Evolutionary conservation across 1,140 invertebrate species (phyloP).

Genomic region (Colletes gigas): DNA sequence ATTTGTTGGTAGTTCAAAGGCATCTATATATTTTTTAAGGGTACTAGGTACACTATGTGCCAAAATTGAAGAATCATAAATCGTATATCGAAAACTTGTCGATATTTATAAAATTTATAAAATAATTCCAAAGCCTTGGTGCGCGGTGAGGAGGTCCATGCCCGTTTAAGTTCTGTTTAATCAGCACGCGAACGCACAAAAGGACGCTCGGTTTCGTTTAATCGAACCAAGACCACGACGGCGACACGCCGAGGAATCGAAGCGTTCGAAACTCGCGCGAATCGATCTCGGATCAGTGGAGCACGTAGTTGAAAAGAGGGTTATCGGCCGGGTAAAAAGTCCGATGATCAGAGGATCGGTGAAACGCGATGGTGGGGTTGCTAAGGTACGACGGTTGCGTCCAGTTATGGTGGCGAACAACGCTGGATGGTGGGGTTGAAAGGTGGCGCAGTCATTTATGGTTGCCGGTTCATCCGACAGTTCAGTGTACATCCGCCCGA

Average conservation of each 20-base stretch:
- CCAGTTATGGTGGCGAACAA: conserved; percentile 58
- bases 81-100: too few species aligned
- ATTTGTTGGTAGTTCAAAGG: too few species aligned
- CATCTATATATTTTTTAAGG: too few species aligned
- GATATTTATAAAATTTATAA: too few species aligned
- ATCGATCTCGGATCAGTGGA: conserved; percentile 40
- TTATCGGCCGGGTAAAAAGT: conserved; percentile 44
- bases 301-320: conserved; percentile 30
- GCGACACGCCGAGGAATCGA: background rate
- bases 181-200: background rate
- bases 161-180: background rate
- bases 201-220: background rate
- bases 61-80: too few species aligned
- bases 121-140: too few species aligned
- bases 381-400: conserved; percentile 32
- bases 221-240: background rate
- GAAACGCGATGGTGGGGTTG: conserved; percentile 53
- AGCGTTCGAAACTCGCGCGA: background rate
- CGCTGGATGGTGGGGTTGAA: conserved; percentile 60
- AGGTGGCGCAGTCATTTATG: conserved; percentile 64
- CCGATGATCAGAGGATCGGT: conserved; percentile 49
- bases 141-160: too few species aligned
- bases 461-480: conserved; percentile 40
- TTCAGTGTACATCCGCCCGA: conserved; percentile 42
- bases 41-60: too few species aligned